These are phyloP conservation scores for Heliconius melpomene DNA, from an alignment of 1,140 invertebrate species.

Conservation along the genomic window DNA sequence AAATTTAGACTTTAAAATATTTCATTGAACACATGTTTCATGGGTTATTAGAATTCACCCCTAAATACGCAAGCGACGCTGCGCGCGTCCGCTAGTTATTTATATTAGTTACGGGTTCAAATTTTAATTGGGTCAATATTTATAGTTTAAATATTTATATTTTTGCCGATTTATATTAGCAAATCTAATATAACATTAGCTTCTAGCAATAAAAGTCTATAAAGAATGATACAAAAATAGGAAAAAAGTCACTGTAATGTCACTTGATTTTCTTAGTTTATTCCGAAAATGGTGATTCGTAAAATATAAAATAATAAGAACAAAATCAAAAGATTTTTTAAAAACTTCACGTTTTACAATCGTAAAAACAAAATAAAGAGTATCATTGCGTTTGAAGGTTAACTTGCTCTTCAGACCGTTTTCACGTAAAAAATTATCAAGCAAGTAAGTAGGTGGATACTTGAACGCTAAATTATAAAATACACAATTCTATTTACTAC, in stretches of 20 bases:
- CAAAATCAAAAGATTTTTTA: not conserved
- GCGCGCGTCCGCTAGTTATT: no score
- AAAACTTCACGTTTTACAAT: not conserved
- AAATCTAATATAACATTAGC: not conserved
- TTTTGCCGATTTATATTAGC: not conserved
- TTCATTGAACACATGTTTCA: no score
- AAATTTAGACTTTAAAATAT: no score
- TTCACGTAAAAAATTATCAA: constrained; percentile 2
- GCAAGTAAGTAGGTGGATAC: constrained; percentile 3
- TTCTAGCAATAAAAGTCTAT: no score
- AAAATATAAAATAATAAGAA: not conserved
- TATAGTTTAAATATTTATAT: not conserved
- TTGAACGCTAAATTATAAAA: not conserved
- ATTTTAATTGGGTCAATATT: no score
- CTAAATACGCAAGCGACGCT: no score
- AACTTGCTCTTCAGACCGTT: constrained; percentile 3
- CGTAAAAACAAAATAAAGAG: constrained; percentile 11
- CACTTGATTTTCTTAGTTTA: no score
- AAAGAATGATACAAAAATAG: no score
- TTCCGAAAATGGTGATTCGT: not conserved
- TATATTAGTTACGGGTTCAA: no score
- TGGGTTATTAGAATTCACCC: no score
- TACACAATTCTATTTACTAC: constrained; percentile 8
- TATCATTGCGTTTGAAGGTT: constrained; percentile 8
- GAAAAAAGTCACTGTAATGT: no score